Evolutionary conservation across 2,888 invertebrate genomes (phyloP), one percentile per base, ranked within the genome.

Genomic region (Beris chalybata): DNA sequence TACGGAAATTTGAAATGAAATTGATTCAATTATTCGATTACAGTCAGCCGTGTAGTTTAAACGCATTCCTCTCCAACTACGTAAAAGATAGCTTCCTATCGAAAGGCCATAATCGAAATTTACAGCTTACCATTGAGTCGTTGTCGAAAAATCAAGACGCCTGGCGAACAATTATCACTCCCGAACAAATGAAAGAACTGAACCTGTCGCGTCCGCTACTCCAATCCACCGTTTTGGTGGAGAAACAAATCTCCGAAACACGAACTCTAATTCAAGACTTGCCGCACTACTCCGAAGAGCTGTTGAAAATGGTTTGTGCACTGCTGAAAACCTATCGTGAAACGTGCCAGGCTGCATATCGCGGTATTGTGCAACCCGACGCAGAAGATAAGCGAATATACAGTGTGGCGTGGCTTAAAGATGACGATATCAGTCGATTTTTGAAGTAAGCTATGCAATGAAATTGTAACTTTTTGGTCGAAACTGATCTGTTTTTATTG

Each of bases 361-460:
- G 86, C 69, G 88, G 88, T 53, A 89, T 91, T 69, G 90, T 91
- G 0, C 90, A 90, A 75, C 88, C 89, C 0, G 90, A 90, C 73
- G 85, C 88, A 0, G 91, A 92, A 75, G 91, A 92, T 74, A 86
- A 89, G 72, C 82, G 89, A 69, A 89, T 93, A 67, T 90, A 92
- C 72, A 92, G 91, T 74, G 91, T 92, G 1, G 87, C 89, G 11
- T 94, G 96, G 96, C 85, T 96, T 1, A 93, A 93, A 72, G 97
- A 97, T 80, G 95, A 95, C 74, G 97, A 97, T 77, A 96, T 97
- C 69, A 94, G 91, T 76, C 83, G 96, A 64, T 93, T 96, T 81
- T 86, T 97, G 73, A 94, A 93, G 88, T 88, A 84, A 72, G 81
- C 83, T 54, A 29, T n/a, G 12, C 11, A 13, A 13, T 43, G n/a